Conservation (phyloP, 2,888 invertebrate genomes). For the Stenotaenia linearis region DNA sequence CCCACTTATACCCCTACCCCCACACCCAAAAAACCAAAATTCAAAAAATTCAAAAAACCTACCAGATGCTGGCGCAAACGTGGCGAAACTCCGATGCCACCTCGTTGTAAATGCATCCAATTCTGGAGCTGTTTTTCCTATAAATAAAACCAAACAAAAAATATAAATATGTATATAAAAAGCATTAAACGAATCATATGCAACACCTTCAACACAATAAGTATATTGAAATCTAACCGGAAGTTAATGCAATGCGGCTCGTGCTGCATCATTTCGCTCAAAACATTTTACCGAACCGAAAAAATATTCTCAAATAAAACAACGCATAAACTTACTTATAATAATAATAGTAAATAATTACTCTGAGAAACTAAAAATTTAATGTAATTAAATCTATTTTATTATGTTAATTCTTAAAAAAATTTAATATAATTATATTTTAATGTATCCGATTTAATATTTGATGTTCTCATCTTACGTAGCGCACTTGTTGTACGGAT, state of each 20-base stretch:
- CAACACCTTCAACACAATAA: background rate
- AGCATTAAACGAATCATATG: background rate
- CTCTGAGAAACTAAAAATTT: too few species aligned
- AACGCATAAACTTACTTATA: too few species aligned
- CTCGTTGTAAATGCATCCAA: background rate
- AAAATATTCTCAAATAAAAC: background rate
- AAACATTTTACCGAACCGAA: background rate
- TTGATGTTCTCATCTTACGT: too few species aligned
- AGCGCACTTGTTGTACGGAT: too few species aligned
- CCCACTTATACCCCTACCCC: background rate
- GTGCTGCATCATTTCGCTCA: background rate
- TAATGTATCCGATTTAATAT: too few species aligned
- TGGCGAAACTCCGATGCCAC: constrained; percentile 5
- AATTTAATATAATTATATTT: too few species aligned
- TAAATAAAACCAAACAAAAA: background rate
- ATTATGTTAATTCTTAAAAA: too few species aligned
- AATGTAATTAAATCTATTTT: too few species aligned
- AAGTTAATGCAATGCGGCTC: background rate
- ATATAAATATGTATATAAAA: background rate
- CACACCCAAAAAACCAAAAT: background rate
- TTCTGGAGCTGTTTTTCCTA: background rate
- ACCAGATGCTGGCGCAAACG: background rate
- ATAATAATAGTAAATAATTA: too few species aligned
- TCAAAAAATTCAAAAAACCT: background rate
- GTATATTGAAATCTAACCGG: background rate